These are phyloP conservation scores for Plotosus lineatus DNA, from an alignment of 2,113 vertebrate species.

Conservation along the genomic window DNA sequence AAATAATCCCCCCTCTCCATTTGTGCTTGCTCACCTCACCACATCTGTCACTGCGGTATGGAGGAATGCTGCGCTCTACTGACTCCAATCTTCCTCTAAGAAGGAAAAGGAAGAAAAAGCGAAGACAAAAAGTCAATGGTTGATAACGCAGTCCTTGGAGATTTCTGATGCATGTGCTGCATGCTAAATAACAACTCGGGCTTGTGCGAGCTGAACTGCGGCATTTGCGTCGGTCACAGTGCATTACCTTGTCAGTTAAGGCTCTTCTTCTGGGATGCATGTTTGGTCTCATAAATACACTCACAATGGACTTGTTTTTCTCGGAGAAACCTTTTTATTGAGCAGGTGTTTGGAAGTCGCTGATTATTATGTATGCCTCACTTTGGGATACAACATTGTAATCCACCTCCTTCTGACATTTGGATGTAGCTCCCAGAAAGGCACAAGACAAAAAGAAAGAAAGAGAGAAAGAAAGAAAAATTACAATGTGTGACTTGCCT, in stretches of 20 bases:
- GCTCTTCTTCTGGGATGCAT: conserved; percentile 60
- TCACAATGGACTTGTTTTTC: conserved; percentile 25
- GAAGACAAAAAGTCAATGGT: conserved; percentile 52
- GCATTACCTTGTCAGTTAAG: conserved; percentile 75
- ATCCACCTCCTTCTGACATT: conserved; percentile 47
- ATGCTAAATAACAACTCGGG: conserved; percentile 62
- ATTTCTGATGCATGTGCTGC: conserved; percentile 53
- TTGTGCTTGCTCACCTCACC: neutral
- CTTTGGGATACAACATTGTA: conserved; percentile 7
- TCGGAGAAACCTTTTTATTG: conserved; percentile 1
- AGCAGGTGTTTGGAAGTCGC: conserved; percentile 7
- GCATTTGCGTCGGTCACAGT: conserved; percentile 61
- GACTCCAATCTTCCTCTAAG: conserved; percentile 34
- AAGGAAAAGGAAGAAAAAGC: conserved; percentile 37
- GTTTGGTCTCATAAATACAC: conserved; percentile 56
- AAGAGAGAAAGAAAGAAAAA: neutral
- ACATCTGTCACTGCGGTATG: conserved; percentile 45
- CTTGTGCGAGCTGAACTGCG: conserved; percentile 4
- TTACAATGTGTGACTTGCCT: conserved; percentile 1
- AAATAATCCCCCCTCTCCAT: neutral
- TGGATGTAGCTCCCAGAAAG: conserved; percentile 46
- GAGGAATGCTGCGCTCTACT: conserved; percentile 46
- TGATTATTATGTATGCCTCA: conserved; percentile 16
- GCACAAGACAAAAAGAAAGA: neutral
- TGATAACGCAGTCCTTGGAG: conserved; percentile 45